Evolutionary conservation across 2,113 vertebrate genomes (phyloP), one percentile per base, ranked within the genome.

Genomic region (Nerophis ophidion): DNA sequence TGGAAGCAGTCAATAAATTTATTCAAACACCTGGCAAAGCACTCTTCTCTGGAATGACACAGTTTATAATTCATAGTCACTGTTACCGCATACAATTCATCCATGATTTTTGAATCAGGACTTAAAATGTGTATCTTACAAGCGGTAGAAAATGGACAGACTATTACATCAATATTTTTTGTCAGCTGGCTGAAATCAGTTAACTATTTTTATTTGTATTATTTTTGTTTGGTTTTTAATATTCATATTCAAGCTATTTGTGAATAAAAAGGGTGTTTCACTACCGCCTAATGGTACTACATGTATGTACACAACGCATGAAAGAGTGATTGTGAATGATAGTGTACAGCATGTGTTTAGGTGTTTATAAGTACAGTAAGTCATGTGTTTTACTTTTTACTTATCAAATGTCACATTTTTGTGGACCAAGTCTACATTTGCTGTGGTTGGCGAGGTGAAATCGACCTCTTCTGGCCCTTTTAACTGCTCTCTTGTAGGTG

Each of bases 371-470:
- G 26, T 26, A 26, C 26, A 26, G 9, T 51, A 51, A 50, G 12
- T 53, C 10, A 14, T 15, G 26, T 53, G 7, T 35, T 53, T 52
- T 53, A 1, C 9, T 13, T 52, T 52, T 15, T 13, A 34, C 12
- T 9, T 36, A 35, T 53, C 14, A 13, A 6, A 53, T 53, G 13
- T 4, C 15, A 53, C 33, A 35, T 53, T 36, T 42, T 42, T 19
- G 16, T 19, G 40, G 54, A 42, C 38, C 16, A 54, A 3, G 38
- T 17, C n/a, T 15, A 17, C 15, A 40, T 40, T 11, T 6, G n/a
- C 35, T 47, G 68, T 15, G 72, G 66, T 48, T 86, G 70, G 65
- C 80, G 52, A 0, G 70, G 76, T 1, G 86, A 51, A 82, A 53
- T 38, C 65, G 65, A 2, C 65, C 62, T 9, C 56, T 78, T 19